A percentile compares a stretch with the other conserved stretches of the same genome.
Conservation (phyloP, 2,797 vertebrate species). For the Pelodytes ibericus region DNA sequence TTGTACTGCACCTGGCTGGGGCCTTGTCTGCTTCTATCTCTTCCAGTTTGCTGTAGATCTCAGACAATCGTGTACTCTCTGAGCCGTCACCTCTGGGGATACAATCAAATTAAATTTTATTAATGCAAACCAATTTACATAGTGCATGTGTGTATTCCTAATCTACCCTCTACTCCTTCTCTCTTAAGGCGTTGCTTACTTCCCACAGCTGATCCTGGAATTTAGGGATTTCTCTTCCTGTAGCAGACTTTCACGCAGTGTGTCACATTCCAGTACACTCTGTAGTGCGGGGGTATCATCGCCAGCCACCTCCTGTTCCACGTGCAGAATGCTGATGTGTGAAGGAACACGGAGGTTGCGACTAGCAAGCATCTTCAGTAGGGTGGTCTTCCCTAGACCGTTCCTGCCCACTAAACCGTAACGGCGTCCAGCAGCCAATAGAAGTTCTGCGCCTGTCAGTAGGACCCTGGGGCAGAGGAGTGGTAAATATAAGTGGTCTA, state of each 20-base stretch:
- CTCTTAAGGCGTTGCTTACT: constrained; percentile 70
- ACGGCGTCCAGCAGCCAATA: constrained; percentile 84
- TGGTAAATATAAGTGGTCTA: neutral
- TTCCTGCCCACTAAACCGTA: constrained; percentile 94
- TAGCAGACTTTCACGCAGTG: constrained; percentile 82
- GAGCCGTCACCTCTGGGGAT: constrained; percentile 79
- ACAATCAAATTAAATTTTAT: neutral
- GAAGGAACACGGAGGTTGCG: constrained; percentile 86
- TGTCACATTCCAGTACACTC: constrained; percentile 92
- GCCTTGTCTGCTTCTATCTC: constrained; percentile 98
- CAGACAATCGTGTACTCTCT: constrained; percentile 84
- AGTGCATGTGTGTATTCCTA: too few relatives aligned
- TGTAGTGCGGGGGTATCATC: constrained; percentile 87
- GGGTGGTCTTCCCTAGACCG: constrained; percentile 91
- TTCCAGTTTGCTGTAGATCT: constrained; percentile 89
- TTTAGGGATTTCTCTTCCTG: constrained; percentile 81
- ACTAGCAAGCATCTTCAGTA: constrained; percentile 94
- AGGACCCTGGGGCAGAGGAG: constrained; percentile 76
- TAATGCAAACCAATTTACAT: too few relatives aligned
- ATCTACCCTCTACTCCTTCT: too few relatives aligned
- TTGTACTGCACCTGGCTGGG: constrained; percentile 83
- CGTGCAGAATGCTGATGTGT: constrained; percentile 93
- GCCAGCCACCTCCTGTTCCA: constrained; percentile 95
- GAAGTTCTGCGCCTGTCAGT: constrained; percentile 88
- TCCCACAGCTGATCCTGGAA: constrained; percentile 79